A percentile compares a stretch with the other conserved stretches of the same genome.
These are phyloP conservation scores for Lota lota DNA, from an alignment of 2,113 vertebrate genomes.

Conservation along the genomic window DNA sequence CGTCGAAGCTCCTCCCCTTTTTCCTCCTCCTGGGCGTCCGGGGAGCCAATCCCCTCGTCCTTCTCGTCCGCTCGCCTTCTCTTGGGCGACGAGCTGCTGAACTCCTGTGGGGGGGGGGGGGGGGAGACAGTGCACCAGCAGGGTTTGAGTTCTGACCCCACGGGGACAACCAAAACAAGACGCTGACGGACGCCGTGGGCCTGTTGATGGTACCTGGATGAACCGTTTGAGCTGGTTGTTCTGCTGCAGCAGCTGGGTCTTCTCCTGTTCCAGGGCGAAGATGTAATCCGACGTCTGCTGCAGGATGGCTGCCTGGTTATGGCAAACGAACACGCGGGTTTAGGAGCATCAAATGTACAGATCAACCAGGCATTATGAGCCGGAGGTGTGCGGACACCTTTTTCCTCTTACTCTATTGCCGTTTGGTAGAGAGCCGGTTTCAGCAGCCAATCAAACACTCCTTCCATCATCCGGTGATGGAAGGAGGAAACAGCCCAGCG, in stretches of 20 bases:
- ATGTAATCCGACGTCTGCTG: slow-evolving; percentile 98
- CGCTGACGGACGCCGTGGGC: background rate
- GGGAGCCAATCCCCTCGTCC: slow-evolving; percentile 95
- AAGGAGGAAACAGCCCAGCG: background rate
- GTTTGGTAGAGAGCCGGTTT: no score
- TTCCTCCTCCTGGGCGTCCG: slow-evolving; percentile 95
- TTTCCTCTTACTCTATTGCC: no score
- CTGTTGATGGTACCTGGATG: slow-evolving; percentile 81
- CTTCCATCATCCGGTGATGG: background rate
- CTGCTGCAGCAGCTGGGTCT: slow-evolving; percentile 93
- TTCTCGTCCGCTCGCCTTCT: slow-evolving; percentile 95
- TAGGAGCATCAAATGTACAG: background rate
- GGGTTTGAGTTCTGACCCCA: background rate
- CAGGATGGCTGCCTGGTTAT: slow-evolving; percentile 88
- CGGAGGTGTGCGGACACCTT: no score
- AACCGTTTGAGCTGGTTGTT: slow-evolving; percentile 98
- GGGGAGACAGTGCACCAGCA: background rate
- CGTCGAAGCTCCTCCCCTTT: slow-evolving; percentile 91
- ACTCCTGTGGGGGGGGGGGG: slow-evolving; percentile 75
- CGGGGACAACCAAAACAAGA: no score
- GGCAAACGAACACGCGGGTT: background rate
- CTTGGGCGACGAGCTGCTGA: slow-evolving; percentile 93
- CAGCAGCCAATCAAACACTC: background rate
- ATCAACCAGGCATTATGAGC: no score
- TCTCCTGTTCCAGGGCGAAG: slow-evolving; percentile 96